Evolutionary conservation across 2,797 vertebrate species (phyloP).

Genomic region (Cossypha caffra): DNA sequence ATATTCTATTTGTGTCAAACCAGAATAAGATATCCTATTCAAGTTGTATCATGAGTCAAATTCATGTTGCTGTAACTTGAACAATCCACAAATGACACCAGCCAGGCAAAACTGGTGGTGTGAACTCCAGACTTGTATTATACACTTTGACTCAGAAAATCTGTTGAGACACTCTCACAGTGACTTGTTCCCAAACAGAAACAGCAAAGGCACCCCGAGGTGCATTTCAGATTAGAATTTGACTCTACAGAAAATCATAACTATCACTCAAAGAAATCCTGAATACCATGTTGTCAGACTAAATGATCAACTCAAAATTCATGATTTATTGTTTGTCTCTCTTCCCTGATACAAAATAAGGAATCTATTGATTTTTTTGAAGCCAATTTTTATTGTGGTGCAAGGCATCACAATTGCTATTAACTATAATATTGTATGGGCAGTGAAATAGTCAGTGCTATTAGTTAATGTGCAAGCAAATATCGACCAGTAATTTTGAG

Average conservation of each 20-base stretch:
- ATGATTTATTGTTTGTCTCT: slow-evolving; percentile 45
- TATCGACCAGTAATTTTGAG: slow-evolving; percentile 69
- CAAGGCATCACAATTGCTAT: slow-evolving; percentile 60
- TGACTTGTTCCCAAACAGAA: background rate
- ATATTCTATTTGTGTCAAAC: background rate
- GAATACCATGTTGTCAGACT: slow-evolving; percentile 42
- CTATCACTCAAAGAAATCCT: slow-evolving; percentile 44
- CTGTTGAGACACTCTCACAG: background rate
- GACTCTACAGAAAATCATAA: background rate
- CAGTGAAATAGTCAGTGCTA: slow-evolving; percentile 54
- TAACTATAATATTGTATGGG: slow-evolving; percentile 67
- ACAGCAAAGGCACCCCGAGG: background rate
- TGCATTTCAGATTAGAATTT: background rate
- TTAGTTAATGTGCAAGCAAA: slow-evolving; percentile 70
- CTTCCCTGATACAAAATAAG: slow-evolving; percentile 35
- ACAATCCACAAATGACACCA: background rate
- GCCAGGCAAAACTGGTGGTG: background rate
- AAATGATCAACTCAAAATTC: slow-evolving; percentile 38
- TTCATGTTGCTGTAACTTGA: background rate
- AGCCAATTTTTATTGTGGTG: slow-evolving; percentile 56
- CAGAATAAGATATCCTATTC: background rate
- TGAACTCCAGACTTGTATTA: background rate
- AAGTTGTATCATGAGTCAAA: background rate
- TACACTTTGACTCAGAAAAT: background rate
- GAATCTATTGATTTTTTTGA: slow-evolving; percentile 66